These are phyloP conservation scores for Morpho deidamia DNA, from an alignment of 2,888 invertebrate species.

Conservation along the genomic window DNA sequence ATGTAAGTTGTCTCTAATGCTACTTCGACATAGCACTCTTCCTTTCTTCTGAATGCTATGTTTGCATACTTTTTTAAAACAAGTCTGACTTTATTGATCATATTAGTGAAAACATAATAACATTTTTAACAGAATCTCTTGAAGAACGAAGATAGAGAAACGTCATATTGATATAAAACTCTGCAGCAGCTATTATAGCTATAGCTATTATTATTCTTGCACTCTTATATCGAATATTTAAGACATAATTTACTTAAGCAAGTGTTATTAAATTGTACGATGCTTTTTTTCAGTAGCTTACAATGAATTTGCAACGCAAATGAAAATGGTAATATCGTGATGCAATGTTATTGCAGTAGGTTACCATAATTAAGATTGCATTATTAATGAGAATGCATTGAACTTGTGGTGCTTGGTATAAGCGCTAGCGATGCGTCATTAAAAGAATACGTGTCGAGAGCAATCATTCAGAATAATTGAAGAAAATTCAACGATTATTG, in stretches of 20 bases:
- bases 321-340: conserved; percentile 9
- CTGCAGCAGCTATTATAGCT: too few relatives aligned
- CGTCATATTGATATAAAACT: too few relatives aligned
- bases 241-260: too few relatives aligned
- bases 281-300: neutral
- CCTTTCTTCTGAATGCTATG: conserved; percentile 51
- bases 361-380: conserved; percentile 12
- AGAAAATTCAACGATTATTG: conserved; percentile 18
- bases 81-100: too few relatives aligned
- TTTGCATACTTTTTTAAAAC: too few relatives aligned
- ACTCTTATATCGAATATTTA: too few relatives aligned
- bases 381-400: conserved; percentile 14
- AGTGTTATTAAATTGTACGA: too few relatives aligned
- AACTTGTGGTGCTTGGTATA: conserved; percentile 5
- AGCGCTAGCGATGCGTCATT: conserved; percentile 15
- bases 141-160: too few relatives aligned
- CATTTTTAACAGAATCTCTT: too few relatives aligned
- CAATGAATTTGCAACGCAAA: conserved; percentile 22
- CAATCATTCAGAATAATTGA: conserved; percentile 14
- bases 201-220: too few relatives aligned
- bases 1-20: conserved; percentile 67
- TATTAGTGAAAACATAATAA: too few relatives aligned
- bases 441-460: conserved; percentile 9
- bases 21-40: conserved; percentile 66
- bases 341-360: conserved; percentile 9